Conservation (phyloP, 2,888 invertebrate genomes). For the Meta bourneti region DNA sequence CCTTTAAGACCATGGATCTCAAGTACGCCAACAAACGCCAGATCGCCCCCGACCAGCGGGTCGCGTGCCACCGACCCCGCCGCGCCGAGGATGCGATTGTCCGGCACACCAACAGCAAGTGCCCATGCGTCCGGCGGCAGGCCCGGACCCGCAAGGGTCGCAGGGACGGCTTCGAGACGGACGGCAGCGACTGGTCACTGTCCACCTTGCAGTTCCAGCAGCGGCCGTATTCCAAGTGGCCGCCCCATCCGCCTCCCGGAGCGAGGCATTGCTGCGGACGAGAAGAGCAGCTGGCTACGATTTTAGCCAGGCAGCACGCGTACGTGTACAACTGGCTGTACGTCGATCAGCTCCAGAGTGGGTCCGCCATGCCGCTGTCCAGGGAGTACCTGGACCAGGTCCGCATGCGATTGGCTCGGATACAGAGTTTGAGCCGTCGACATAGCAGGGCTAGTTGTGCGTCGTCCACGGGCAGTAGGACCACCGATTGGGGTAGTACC, state of each 20-base stretch:
- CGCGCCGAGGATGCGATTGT: not conserved
- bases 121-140: conserved; percentile 29
- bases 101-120: conserved; percentile 5
- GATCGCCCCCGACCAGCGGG: not conserved
- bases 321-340: conserved; percentile 72
- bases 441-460: conserved; percentile 17
- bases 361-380: conserved; percentile 39
- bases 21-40: conserved; percentile 57
- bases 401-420: conserved; percentile 4
- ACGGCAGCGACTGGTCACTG: conserved; percentile 65
- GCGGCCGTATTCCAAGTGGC: conserved; percentile 48
- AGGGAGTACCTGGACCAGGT: conserved; percentile 64
- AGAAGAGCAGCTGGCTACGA: conserved; percentile 54
- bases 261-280: conserved; percentile 30
- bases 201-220: conserved; percentile 53
- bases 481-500: conserved; percentile 44
- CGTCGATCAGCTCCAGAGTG: conserved; percentile 58
- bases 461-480: not conserved
- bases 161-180: conserved; percentile 44
- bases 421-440: not conserved
- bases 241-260: conserved; percentile 28
- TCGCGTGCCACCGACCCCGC: not conserved
- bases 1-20: conserved; percentile 63
- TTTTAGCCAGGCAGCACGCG: conserved; percentile 54
- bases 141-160: not conserved